These are phyloP conservation scores for Uropsilus gracilis DNA, from an alignment of 2,113 vertebrate species.

Conservation along the genomic window DNA sequence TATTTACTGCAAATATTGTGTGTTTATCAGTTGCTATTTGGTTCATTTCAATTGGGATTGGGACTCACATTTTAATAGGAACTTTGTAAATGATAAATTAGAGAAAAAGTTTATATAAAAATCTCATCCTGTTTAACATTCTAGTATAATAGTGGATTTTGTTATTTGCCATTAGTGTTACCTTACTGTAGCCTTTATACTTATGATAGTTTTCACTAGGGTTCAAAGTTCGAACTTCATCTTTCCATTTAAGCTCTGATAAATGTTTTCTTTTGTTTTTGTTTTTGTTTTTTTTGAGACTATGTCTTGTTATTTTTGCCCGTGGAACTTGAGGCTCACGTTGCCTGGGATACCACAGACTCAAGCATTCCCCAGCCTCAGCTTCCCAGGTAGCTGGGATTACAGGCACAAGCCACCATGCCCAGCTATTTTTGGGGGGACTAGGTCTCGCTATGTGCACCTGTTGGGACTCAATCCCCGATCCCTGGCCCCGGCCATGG, in stretches of 20 bases:
- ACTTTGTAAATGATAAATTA: not conserved
- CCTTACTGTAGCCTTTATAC: conserved; percentile 10
- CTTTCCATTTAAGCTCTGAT: not conserved
- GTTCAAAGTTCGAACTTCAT: conserved; percentile 20
- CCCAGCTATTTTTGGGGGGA: no score
- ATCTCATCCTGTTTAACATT: not conserved
- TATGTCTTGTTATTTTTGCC: no score
- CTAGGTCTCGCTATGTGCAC: no score
- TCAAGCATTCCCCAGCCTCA: no score
- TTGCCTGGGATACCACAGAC: no score
- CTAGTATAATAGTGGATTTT: not conserved
- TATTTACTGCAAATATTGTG: not conserved
- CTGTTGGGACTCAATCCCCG: no score
- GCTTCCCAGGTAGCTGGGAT: no score
- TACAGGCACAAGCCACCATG: no score
- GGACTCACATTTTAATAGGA: conserved; percentile 47
- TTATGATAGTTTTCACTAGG: conserved; percentile 6
- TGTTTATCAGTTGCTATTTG: not conserved
- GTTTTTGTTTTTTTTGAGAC: not conserved
- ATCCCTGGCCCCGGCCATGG: no score
- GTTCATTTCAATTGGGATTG: not conserved
- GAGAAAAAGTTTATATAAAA: conserved; percentile 45
- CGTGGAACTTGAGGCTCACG: no score
- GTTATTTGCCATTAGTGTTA: not conserved
- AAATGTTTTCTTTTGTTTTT: not conserved